Evolutionary conservation across 2,113 vertebrate species (phyloP), one percentile per base, ranked within the genome.

Genomic region (Laterallus jamaicensis): DNA sequence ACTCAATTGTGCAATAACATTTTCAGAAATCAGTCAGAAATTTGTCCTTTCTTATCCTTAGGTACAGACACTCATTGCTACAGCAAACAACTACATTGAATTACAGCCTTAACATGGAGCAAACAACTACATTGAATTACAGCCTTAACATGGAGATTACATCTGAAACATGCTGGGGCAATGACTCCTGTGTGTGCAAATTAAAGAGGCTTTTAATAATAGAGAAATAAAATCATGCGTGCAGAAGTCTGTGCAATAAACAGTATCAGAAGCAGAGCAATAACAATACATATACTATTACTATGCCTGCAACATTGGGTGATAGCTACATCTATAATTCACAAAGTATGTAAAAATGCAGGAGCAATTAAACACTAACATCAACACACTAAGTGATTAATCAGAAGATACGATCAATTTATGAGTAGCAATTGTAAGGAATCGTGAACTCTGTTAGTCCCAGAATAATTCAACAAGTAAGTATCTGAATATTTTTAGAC

Each of bases 301-400:
- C 86, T 92, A 54, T 58, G n/a, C 83, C 83, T 96, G 75, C 63
- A 75, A 56, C 56, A 39, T 9, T 63, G 47, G 42, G 40, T 35
- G 59, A 91, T 96, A 97, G 96, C 20, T 64, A 80, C 82, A 76
- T 64, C 75, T 83, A n/a, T 97, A 97, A 97, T 90, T 97, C 95
- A 97, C 80, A 58, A 52, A 92, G 35, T 49, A 47, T 74, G 79
- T 86, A 93, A 95, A 87, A 93, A 85, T 32, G 49, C 85, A 96
- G 75, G 87, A 97, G 88, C 89, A 97, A 96, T 98, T 95, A 97
- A 97, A 96, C 93, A 96, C 83, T 95, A 96, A 93, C 94, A 93
- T 95, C 91, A 96, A 56, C 95, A 86, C 25, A 9, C 62, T 69
- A 81, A 95, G 80, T 54, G 86, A 96, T 96, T 95, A 97, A 94